Base-by-base conservation (phyloP, 1,140 invertebrate genomes). In the Drosophila tsacasi region DNA sequence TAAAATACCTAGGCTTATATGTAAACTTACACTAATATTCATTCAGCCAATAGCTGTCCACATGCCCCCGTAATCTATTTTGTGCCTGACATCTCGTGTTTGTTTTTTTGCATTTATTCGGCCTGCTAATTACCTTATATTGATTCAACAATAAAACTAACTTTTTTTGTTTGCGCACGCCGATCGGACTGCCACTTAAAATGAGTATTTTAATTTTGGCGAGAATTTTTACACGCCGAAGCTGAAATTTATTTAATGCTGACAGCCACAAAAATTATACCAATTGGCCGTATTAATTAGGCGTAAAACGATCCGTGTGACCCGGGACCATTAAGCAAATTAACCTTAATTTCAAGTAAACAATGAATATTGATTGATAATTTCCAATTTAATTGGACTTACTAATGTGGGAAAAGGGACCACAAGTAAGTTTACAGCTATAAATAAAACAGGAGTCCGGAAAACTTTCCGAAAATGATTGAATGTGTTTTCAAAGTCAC, bases 201-300 rank as follows among this genome's bases (percentile, higher is more conserved):
- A 66, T 59, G 44, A 32, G 49, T 46, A 25, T 76, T 66, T 65
- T 54, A 63, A 75, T 71, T 68, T 68, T 52, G 50, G 50, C 62
- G 42, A 65, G 40, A 66, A 61, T 50, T 79, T 60, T 73, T 72
- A 42, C 19, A 40, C 49, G 52, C 39, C 32, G 42, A 59, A 83
- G 52, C 55, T 62, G 27, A 21, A 73, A 83, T 76, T 79, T 68
- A 65, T 83, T 86, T 71, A 89, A 67, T 32, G 84, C 77, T 81
- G 84, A 89, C 81, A 72, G 57, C 81, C 66, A 50, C 84, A 79
- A 89, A 89, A 87, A 69, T 87, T 75, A 50, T 61, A 59, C 68
- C 79, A 89, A 89, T 87, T 87, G 82, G 46, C 62, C 72, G 64
- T 73, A 77, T 79, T 89, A 87, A 87, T 87, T 79, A 75, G 66